Evolutionary conservation across 2,797 vertebrate genomes (phyloP), one percentile per base, ranked within the genome.

Genomic region (Danio jaintianensis): DNA sequence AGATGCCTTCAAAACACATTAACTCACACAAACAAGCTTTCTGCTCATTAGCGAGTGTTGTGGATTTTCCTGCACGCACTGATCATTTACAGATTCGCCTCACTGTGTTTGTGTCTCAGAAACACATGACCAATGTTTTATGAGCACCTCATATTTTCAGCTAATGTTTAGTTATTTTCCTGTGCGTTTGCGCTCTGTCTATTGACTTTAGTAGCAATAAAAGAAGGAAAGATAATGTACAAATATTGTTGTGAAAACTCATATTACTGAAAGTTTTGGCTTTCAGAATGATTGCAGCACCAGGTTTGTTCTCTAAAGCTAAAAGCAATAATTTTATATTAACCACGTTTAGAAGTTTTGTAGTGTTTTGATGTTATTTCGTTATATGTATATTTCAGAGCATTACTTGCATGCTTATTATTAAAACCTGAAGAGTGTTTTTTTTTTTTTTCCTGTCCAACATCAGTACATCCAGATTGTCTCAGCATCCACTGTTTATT

Each of bases 41-140:
- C 8, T 50, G 45, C 18, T 78, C 55, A 78, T 78, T 62, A 70
- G 11, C n/a, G 36, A 29, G 20, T 78, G 66, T 78, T 78, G 56
- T 61, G 3, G 4, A 16, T 61, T 16, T 78, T 40, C 36, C 48
- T 29, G 11, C 29, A 56, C 22, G 3, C 40, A 5, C 63, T 18
- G 22, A 62, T 48, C 56, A 36, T 61, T 61, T 47, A 62, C 71
- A 74, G 42, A 73, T 73, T 40, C 13, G 0, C 13, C 13, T 59
- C 53, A 48, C 16, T 36, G 42, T 48, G 43, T 50, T 62, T 73
- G 42, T 45, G 20, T 59, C 43, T 53, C 11, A 22, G 69, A 61
- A n/a, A 48, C 47, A 22, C 15, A 47, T 48, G 43, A 7, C 29
- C 16, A 53, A 36, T 71, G 52, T 43, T 43, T 45, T n/a, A 15